Conservation (phyloP, 2,888 invertebrate species). For the Agrenia bidenticulata region DNA sequence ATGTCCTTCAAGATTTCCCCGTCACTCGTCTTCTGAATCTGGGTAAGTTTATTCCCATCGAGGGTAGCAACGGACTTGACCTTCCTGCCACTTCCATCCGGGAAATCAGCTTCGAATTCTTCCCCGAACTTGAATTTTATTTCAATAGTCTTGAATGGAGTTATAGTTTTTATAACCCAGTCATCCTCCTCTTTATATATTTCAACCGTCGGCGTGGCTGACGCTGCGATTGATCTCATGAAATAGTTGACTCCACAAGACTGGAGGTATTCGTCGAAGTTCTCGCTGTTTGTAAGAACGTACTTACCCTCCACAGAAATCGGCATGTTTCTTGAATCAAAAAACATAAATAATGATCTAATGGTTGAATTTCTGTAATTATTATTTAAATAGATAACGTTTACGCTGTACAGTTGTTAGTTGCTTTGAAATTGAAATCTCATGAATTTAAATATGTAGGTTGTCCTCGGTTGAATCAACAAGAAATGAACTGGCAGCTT, state of each 20-base stretch:
- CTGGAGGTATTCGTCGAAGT: slow-evolving; percentile 23
- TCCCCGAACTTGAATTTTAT: slow-evolving; percentile 5
- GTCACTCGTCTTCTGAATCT: slow-evolving; percentile 3
- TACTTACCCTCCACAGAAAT: slow-evolving; percentile 9
- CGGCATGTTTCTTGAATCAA: too few relatives aligned
- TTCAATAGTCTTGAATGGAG: slow-evolving; percentile 16
- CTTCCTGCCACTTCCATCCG: slow-evolving; percentile 21
- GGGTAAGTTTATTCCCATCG: slow-evolving; percentile 6
- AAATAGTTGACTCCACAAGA: slow-evolving; percentile 15
- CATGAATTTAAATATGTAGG: too few relatives aligned
- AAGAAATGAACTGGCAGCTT: too few relatives aligned
- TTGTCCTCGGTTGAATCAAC: too few relatives aligned
- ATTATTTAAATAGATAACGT: too few relatives aligned
- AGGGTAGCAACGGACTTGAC: background rate
- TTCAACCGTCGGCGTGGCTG: slow-evolving; percentile 9
- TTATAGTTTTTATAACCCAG: slow-evolving; percentile 7
- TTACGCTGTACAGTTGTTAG: too few relatives aligned
- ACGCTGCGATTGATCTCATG: background rate
- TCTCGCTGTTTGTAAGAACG: slow-evolving; percentile 7
- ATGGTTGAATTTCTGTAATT: too few relatives aligned
- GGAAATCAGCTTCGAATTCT: slow-evolving; percentile 1
- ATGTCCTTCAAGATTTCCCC: slow-evolving; percentile 13
- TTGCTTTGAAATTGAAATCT: too few relatives aligned
- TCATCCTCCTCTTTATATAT: background rate
- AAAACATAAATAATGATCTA: too few relatives aligned